phyloP scores from a whole-genome alignment of 2,888 invertebrate species.

The Dinocampus coccinellae region DNA sequence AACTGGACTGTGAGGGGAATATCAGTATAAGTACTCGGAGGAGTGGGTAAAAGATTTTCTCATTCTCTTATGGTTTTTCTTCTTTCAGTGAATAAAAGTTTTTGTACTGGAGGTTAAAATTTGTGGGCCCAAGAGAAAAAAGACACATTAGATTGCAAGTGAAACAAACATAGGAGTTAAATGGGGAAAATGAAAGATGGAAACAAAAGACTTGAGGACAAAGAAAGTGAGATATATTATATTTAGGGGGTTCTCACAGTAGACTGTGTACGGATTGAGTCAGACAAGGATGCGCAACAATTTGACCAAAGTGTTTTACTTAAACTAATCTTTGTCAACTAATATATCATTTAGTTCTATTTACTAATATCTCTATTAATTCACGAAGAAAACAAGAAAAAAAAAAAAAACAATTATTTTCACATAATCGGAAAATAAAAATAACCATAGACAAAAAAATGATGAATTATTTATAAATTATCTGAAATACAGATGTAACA shows the following conservation, averaged over 20 bases:
- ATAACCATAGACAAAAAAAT: too few relatives aligned
- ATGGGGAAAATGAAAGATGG: neutral
- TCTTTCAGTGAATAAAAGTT: neutral
- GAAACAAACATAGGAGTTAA: neutral
- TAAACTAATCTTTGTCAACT: slow-evolving; percentile 57
- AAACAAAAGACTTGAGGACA: slow-evolving; percentile 25
- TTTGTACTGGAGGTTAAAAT: neutral
- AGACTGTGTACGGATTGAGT: neutral
- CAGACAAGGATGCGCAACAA: slow-evolving; percentile 42
- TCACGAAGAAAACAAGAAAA: too few relatives aligned
- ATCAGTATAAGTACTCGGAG: neutral
- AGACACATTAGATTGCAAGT: neutral
- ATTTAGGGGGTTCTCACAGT: neutral
- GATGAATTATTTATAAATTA: slow-evolving; percentile 7
- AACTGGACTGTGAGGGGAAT: neutral
- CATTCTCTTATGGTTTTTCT: neutral
- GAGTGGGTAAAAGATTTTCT: neutral
- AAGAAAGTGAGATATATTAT: slow-evolving; percentile 20
- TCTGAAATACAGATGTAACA: slow-evolving; percentile 12
- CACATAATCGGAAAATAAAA: too few relatives aligned
- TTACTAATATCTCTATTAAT: too few relatives aligned
- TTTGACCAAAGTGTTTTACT: slow-evolving; percentile 57
- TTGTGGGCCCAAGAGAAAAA: neutral
- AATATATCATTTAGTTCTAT: slow-evolving; percentile 24
- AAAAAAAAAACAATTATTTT: too few relatives aligned